These are phyloP conservation scores for Stenichneumon culpator DNA, from an alignment of 2,888 invertebrate species.

Conservation along the genomic window DNA sequence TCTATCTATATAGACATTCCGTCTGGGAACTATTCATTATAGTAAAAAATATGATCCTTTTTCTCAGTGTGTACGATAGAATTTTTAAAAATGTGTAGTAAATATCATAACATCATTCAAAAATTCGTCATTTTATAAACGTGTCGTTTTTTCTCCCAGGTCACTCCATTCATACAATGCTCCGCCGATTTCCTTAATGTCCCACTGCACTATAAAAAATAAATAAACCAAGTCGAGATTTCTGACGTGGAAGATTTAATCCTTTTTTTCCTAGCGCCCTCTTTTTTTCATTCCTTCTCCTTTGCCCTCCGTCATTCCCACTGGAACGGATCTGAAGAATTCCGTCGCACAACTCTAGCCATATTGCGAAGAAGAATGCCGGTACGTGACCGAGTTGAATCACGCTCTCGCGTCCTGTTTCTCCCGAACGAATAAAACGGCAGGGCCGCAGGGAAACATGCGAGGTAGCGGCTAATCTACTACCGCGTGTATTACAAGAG, in stretches of 20 bases:
- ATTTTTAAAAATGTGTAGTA: too few relatives aligned
- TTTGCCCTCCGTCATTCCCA: conserved; percentile 39
- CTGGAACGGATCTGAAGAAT: conserved; percentile 64
- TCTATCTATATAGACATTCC: too few relatives aligned
- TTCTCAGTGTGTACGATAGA: too few relatives aligned
- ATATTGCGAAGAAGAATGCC: conserved; percentile 54
- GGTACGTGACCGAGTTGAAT: conserved; percentile 68
- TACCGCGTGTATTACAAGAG: conserved; percentile 22
- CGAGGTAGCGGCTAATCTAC: conserved; percentile 64
- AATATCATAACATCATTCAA: too few relatives aligned
- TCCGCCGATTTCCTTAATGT: not conserved
- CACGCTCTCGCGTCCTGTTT: conserved; percentile 61
- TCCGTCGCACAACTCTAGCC: conserved; percentile 35
- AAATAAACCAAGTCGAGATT: conserved; percentile 45
- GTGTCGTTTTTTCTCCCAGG: not conserved
- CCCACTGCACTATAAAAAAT: not conserved
- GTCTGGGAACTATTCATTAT: too few relatives aligned
- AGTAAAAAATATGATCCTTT: too few relatives aligned
- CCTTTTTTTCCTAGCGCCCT: not conserved
- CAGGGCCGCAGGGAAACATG: conserved; percentile 52
- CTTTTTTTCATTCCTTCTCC: conserved; percentile 20
- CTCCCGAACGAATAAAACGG: conserved; percentile 56
- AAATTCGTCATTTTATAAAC: too few relatives aligned
- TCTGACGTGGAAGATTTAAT: conserved; percentile 33
- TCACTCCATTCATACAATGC: conserved; percentile 42